A percentile compares a stretch with the other conserved stretches of the same genome.
These are phyloP conservation scores for Poeciliopsis turrubarensis DNA, from an alignment of 2,113 vertebrate species.

Conservation along the genomic window DNA sequence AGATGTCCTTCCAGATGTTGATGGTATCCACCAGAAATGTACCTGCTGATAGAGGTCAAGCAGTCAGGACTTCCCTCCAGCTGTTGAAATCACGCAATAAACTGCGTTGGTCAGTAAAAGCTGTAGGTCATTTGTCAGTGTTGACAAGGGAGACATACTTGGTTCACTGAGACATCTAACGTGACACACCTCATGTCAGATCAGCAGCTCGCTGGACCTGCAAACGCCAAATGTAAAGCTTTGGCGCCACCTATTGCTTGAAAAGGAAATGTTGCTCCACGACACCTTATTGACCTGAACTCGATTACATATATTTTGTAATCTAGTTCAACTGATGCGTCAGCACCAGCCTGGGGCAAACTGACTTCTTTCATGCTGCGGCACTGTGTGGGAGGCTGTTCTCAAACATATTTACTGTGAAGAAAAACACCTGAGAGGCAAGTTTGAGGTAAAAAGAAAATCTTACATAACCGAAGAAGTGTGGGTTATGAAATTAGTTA, in stretches of 20 bases:
- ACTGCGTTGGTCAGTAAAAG: neutral
- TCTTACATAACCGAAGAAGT: neutral
- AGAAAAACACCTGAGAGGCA: neutral
- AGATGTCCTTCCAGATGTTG: conserved; percentile 48
- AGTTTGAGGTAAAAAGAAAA: neutral
- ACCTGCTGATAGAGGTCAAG: conserved; percentile 36
- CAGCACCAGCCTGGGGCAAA: conserved; percentile 22
- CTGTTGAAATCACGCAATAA: conserved; percentile 19
- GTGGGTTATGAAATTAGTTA: neutral
- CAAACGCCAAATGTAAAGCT: conserved; percentile 17
- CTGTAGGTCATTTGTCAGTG: conserved; percentile 23
- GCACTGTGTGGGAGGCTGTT: neutral
- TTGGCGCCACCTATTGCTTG: conserved; percentile 57
- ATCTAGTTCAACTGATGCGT: conserved; percentile 19
- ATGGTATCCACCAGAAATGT: conserved; percentile 10
- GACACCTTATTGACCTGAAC: conserved; percentile 15
- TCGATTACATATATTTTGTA: conserved; percentile 28
- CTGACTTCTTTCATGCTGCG: conserved; percentile 2
- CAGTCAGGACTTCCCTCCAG: conserved; percentile 25
- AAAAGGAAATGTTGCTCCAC: neutral
- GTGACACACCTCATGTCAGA: neutral
- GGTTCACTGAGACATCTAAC: neutral
- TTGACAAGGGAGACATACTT: neutral
- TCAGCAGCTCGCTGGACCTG: neutral
- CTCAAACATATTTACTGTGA: neutral